These are phyloP conservation scores for Arge pagana DNA, from an alignment of 2,888 invertebrate species.

Conservation along the genomic window DNA sequence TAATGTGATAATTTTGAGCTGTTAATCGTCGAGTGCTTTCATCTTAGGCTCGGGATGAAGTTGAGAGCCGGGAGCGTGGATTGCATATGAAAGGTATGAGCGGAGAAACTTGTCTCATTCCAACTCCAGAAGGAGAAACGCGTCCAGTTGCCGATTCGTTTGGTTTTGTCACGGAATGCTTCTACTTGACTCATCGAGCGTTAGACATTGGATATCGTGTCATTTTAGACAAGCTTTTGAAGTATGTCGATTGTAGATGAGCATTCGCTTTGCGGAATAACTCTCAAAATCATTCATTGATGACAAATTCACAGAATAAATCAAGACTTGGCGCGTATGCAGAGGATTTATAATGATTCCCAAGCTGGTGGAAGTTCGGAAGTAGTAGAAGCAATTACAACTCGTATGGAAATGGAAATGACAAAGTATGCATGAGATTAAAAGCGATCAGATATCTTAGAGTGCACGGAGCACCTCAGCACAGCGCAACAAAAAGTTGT, in stretches of 20 bases:
- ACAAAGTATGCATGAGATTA: conserved; percentile 59
- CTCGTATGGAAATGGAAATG: conserved; percentile 68
- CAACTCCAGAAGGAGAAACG: conserved; percentile 64
- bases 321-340: conserved; percentile 71
- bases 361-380: conserved; percentile 62
- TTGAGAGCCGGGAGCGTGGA: conserved; percentile 65
- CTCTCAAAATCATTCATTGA: not conserved
- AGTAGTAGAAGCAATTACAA: conserved; percentile 66
- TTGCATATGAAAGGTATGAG: conserved; percentile 73
- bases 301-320: conserved; percentile 53
- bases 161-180: conserved; percentile 89
- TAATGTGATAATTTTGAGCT: conserved; percentile 15
- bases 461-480: not conserved
- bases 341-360: conserved; percentile 74
- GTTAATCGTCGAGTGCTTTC: conserved; percentile 10
- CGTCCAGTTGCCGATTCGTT: conserved; percentile 66
- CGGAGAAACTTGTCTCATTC: conserved; percentile 81
- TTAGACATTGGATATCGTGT: conserved; percentile 71
- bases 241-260: conserved; percentile 42
- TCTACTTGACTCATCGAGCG: conserved; percentile 87
- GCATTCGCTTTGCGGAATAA: not conserved
- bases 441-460: too few species aligned
- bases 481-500: not conserved
- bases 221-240: conserved; percentile 60
- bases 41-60: conserved; percentile 59